Evolutionary conservation across 2,888 invertebrate species (phyloP).

Genomic region (Agonopterix subpropinquella): DNA sequence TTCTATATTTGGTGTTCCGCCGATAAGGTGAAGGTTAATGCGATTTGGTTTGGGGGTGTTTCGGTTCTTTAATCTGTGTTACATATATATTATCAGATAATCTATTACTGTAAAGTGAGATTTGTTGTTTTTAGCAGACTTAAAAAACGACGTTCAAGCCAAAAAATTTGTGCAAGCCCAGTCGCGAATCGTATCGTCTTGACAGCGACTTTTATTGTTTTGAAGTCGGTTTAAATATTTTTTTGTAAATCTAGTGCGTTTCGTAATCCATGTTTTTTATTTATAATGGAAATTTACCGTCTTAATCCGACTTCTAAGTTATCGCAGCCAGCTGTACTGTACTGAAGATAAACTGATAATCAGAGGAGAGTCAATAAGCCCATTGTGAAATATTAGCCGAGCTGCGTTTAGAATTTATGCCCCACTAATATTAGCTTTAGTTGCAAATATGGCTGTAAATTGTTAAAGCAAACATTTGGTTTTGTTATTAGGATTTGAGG

Average conservation of each 20-base stretch:
- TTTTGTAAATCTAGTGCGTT: too few species aligned
- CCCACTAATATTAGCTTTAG: slow-evolving; percentile 31
- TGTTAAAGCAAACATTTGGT: slow-evolving; percentile 11
- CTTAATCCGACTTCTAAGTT: slow-evolving; percentile 34
- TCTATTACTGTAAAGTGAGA: too few species aligned
- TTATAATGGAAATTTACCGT: slow-evolving; percentile 25
- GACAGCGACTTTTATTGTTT: too few species aligned
- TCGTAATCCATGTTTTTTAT: too few species aligned
- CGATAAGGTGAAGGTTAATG: slow-evolving; percentile 61
- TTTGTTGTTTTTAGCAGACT: too few species aligned
- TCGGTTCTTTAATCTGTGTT: too few species aligned
- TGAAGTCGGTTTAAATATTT: too few species aligned
- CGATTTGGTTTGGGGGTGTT: slow-evolving; percentile 12
- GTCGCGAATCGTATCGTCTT: too few species aligned
- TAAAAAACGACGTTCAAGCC: too few species aligned
- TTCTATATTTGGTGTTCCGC: slow-evolving; percentile 35
- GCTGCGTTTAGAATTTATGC: slow-evolving; percentile 29
- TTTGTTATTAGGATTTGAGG: background rate
- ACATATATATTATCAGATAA: too few species aligned
- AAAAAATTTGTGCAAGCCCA: too few species aligned
- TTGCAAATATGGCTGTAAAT: slow-evolving; percentile 14
- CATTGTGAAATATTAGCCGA: slow-evolving; percentile 41
- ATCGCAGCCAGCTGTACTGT: slow-evolving; percentile 37
- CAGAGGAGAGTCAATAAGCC: slow-evolving; percentile 33
- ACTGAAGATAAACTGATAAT: slow-evolving; percentile 36